Base-by-base conservation (phyloP, 1,140 invertebrate species). In the Eufriesea mexicana region DNA sequence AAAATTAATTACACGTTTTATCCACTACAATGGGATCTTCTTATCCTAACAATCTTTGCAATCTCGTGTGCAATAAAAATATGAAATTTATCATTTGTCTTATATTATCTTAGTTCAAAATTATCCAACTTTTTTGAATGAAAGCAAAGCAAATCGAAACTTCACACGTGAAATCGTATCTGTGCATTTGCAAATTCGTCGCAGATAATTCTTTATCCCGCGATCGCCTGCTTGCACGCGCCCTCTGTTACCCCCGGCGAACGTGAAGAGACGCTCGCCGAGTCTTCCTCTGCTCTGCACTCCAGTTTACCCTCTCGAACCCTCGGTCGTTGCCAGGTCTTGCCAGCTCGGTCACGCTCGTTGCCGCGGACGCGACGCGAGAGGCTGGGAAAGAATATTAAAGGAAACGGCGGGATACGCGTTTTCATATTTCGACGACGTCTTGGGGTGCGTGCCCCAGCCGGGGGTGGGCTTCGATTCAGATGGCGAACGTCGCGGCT, bases 401-500 rank as follows among this genome's bases (percentile, higher is more conserved):
- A 88, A 84, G 73, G 72, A 88, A 87, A 88, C 61, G 72, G 55
- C 68, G 28, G 70, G 75, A 73, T 76, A 85, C 42, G 66, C 73
- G 78, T 70, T 81, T 81, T 88, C 77, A 84, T 78, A 88, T 88
- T 76, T 83, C 84, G 64, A 83, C 23, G 47, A 49, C 70, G 71
- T 79, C 59, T 83, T 45, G 0, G 14, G 67, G 42, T 45, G 42
- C 64, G 64, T 67, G 47, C 47, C 51, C 68, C 51, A 23, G 57
- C 45, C 57, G 47, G 9, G 51, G 23, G 14, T 64, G 66, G 47
- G 51, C 57, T 76, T 74, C 70, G 85, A 76, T 86, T 76, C 76
- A 86, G 28, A 84, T 72, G 84, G 81, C 59, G 61, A 71, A 84
- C 61, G 59, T 79, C 72, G 72, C 59, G 62, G 72, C 84, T 84